Conservation (phyloP, 2,888 invertebrate genomes). For the Cremastinae sp. region DNA sequence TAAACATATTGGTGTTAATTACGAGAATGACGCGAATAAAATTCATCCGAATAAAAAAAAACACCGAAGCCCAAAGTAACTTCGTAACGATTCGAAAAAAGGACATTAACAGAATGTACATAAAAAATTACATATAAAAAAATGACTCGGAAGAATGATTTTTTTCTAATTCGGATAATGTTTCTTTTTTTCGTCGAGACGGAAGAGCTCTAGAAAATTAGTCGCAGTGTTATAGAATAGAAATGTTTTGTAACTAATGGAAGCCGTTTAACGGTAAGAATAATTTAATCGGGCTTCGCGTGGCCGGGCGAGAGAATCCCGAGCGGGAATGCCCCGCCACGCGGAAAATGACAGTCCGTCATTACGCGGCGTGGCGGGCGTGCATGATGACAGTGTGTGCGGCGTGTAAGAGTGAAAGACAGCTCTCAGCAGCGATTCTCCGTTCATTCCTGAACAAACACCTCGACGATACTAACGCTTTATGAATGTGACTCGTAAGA, state of each 20-base stretch:
- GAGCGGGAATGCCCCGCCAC: conserved; percentile 61
- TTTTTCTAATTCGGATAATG: too few species aligned
- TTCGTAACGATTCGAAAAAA: not conserved
- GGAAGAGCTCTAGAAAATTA: too few species aligned
- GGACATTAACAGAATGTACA: too few species aligned
- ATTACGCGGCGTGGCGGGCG: conserved; percentile 67
- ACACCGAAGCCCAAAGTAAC: too few species aligned
- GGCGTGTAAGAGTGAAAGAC: conserved; percentile 22
- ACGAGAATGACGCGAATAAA: conserved; percentile 1
- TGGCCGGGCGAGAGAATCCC: conserved; percentile 66
- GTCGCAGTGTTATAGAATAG: too few species aligned
- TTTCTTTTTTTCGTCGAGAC: too few species aligned
- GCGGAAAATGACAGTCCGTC: conserved; percentile 72
- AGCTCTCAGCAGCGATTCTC: conserved; percentile 15
- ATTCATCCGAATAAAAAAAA: too few species aligned
- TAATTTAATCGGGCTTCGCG: conserved; percentile 62
- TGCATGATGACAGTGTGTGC: conserved; percentile 31
- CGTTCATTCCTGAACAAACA: too few species aligned
- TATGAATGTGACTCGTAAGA: too few species aligned
- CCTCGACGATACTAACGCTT: too few species aligned
- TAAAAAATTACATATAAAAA: too few species aligned
- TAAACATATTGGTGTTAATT: conserved; percentile 10
- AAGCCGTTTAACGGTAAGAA: conserved; percentile 72
- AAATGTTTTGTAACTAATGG: conserved; percentile 19
- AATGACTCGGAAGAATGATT: too few species aligned